Evolutionary conservation across 1,140 invertebrate species (phyloP).

Genomic region (Portunus trituberculatus): DNA sequence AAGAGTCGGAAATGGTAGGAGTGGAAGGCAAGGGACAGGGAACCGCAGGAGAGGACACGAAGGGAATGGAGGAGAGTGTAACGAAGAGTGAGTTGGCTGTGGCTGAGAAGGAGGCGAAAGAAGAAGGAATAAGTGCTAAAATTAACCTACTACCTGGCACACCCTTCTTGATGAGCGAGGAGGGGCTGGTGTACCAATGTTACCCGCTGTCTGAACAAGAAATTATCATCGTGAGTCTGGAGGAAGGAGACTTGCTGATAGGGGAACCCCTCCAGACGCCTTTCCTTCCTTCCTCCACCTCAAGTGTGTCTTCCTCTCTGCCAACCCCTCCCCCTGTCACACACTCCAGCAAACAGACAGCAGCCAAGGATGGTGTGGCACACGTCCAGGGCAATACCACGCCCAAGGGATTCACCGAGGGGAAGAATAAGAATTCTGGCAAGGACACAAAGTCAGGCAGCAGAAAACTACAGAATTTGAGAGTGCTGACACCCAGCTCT

Average conservation of each 20-base stretch:
- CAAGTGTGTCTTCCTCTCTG: no score
- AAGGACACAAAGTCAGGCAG: not conserved
- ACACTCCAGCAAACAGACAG: not conserved
- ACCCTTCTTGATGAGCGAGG: constrained; percentile 66
- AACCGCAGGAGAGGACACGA: not conserved
- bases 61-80: not conserved
- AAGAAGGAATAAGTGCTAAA: not conserved
- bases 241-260: not conserved
- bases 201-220: constrained; percentile 64
- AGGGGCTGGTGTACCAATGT: constrained; percentile 64
- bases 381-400: not conserved
- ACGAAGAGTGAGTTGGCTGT: not conserved
- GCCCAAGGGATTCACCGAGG: not conserved
- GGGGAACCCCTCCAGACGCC: not conserved
- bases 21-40: not conserved
- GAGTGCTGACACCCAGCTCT: no score
- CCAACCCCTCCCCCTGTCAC: no score
- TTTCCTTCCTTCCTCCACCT: not conserved
- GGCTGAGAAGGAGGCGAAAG: not conserved
- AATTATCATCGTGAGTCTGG: constrained; percentile 62
- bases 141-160: constrained; percentile 47
- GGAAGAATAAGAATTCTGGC: not conserved
- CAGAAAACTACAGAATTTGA: no score
- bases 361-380: not conserved
- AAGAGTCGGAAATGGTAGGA: not conserved